Conservation (phyloP, 2,113 vertebrate genomes). For the Nymphicus hollandicus region DNA sequence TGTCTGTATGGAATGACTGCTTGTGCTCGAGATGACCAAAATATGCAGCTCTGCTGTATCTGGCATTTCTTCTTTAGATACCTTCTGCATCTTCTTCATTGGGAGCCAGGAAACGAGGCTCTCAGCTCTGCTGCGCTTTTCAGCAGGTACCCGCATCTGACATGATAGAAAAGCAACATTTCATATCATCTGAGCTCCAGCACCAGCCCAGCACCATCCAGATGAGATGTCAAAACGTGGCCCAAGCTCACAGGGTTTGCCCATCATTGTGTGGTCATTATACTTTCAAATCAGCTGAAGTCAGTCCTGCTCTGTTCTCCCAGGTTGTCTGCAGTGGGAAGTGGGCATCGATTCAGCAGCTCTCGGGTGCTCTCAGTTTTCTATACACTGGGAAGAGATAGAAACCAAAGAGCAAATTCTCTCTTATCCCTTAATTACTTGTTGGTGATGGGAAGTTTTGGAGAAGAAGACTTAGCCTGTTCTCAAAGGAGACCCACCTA, state of each 20-base stretch:
- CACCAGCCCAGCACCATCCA: rapidly evolving
- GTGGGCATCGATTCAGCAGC: not conserved
- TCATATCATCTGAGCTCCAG: not conserved
- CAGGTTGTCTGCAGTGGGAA: not conserved
- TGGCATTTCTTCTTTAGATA: not conserved
- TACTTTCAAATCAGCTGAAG: not conserved
- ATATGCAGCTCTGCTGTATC: not conserved
- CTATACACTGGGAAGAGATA: rapidly evolving
- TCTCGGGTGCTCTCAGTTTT: not conserved
- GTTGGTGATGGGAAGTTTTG: not conserved
- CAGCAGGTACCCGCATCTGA: not conserved
- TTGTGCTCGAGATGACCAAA: not conserved
- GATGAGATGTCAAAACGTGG: rapidly evolving
- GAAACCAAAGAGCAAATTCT: not conserved
- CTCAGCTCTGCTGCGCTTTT: not conserved
- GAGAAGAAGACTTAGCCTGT: not conserved
- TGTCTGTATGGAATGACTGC: rapidly evolving
- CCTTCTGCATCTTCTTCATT: not conserved
- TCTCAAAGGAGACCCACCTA: not conserved
- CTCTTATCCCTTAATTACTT: not conserved
- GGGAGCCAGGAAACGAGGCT: rapidly evolving
- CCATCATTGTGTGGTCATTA: rapidly evolving
- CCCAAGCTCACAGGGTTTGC: not conserved
- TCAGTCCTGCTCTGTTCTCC: not conserved
- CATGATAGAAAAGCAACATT: rapidly evolving